These are phyloP conservation scores for Oxygymnocypris stewartii DNA, from an alignment of 2,113 vertebrate species.

Conservation along the genomic window DNA sequence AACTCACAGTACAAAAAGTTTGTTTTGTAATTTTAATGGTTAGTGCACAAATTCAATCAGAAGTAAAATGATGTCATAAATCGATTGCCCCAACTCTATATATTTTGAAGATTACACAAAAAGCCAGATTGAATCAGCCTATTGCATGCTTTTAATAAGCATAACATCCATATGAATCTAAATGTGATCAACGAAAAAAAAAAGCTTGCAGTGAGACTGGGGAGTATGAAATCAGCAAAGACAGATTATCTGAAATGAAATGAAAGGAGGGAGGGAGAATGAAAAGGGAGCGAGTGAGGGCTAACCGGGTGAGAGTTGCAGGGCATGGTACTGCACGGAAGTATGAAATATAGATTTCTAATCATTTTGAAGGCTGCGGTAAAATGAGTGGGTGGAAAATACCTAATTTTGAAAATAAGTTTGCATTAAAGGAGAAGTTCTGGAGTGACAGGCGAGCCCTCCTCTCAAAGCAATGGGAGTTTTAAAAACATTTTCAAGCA, in stretches of 20 bases:
- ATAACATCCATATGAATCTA: constrained; percentile 40
- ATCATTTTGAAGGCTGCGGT: constrained; percentile 20
- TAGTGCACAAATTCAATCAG: constrained; percentile 18
- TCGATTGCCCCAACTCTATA: neutral
- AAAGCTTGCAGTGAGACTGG: constrained; percentile 7
- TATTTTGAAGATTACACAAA: constrained; percentile 37
- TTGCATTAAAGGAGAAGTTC: constrained; percentile 12
- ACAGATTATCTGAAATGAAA: constrained; percentile 31
- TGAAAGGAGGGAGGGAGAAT: constrained; percentile 7
- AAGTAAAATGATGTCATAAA: constrained; percentile 29
- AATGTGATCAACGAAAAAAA: constrained; percentile 33
- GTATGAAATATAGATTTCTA: constrained; percentile 39
- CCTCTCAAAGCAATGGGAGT: constrained; percentile 9
- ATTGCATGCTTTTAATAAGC: constrained; percentile 45
- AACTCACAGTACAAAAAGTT: neutral
- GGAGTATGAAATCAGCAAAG: constrained; percentile 6
- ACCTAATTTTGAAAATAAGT: neutral
- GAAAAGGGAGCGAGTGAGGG: neutral
- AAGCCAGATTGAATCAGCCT: constrained; percentile 48
- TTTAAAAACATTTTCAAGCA: constrained; percentile 30
- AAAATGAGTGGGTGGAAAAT: constrained; percentile 13
- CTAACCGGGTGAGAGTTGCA: constrained; percentile 7
- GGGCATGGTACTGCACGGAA: neutral
- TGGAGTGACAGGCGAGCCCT: constrained; percentile 8
- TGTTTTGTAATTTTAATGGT: constrained; percentile 14